phyloP scores from a whole-genome alignment of 2,888 invertebrate species.

The Dysmachus trigonus region DNA sequence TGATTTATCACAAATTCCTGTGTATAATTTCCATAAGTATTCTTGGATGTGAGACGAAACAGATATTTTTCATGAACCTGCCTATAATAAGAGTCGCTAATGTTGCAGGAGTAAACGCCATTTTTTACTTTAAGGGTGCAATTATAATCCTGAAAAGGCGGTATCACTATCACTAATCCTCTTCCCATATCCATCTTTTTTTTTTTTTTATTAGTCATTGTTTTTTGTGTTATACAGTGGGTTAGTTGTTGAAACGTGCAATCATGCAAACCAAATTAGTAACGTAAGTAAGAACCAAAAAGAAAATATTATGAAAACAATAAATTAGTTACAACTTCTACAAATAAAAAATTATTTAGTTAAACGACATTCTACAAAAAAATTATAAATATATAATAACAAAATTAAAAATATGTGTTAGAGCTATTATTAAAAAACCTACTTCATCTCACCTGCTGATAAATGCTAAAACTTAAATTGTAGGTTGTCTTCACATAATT shows the following conservation, averaged over 20 bases:
- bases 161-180: background rate
- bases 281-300: background rate
- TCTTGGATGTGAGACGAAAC: conserved; percentile 71
- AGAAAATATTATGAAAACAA: background rate
- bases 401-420: background rate
- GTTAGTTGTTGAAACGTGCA: background rate
- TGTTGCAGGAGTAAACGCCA: conserved; percentile 42
- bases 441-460: conserved; percentile 50
- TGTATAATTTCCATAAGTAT: conserved; percentile 69
- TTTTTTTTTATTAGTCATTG: background rate
- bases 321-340: background rate
- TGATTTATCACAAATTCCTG: conserved; percentile 70
- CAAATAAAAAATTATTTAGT: background rate
- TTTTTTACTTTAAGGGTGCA: conserved; percentile 58
- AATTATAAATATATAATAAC: background rate
- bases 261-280: background rate
- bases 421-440: background rate
- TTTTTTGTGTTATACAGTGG: background rate
- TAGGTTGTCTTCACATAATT: conserved; percentile 68
- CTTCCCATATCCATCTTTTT: background rate
- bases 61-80: conserved; percentile 66
- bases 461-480: conserved; percentile 62
- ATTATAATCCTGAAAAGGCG: conserved; percentile 61
- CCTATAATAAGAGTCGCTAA: conserved; percentile 63
- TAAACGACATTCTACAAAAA: background rate